Evolutionary conservation across 2,797 vertebrate genomes (phyloP), one percentile per base, ranked within the genome.

Genomic region (Tapera naevia): DNA sequence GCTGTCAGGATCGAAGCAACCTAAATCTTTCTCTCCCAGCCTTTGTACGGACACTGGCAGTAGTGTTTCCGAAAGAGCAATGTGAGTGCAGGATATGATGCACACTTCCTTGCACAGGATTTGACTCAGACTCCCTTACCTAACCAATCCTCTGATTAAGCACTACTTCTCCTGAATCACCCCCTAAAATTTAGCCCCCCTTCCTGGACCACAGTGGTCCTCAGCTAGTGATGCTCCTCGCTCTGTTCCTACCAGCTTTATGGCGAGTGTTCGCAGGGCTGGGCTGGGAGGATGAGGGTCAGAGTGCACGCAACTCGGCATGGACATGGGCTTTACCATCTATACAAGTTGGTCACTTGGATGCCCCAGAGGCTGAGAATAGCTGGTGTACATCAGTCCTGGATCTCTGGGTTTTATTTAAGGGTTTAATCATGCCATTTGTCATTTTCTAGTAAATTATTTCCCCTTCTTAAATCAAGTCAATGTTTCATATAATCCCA

Each of bases 311-410:
- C 53, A 60, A 25, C 12, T 69, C 1, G 1, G 39, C 37, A 74
- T 0, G 0, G 46, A 22, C 30, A 17, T 0, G 5, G 32, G 16
- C 56, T 70, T 89, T 74, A 24, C 19, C 7, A 18, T 27, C 69
- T 66, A 9, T 2, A 53, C 15, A 69, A 70, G 32, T 10, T 1
- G 3, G 46, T 62, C 11, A 11, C 17, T 33, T 48, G 35, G 19
- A 58, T 76, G 37, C 30, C 51, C 7, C 21, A 69, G 73, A 71
- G 12, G 9, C 2, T 82, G 41, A 64, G 39, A 92, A 74, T 1
- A 72, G 41, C 69, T 88, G 33, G 30, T 33, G 22, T 48, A 83
- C 73, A 87, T 41, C 5, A 46, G 21, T 71, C 37, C 57, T 32
- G 30, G 28, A 54, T 57, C 19, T 85, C 56, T 60, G 45, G 16